phyloP scores from a whole-genome alignment of 2,797 vertebrate genomes.

The Gymnothorax reevesii region DNA sequence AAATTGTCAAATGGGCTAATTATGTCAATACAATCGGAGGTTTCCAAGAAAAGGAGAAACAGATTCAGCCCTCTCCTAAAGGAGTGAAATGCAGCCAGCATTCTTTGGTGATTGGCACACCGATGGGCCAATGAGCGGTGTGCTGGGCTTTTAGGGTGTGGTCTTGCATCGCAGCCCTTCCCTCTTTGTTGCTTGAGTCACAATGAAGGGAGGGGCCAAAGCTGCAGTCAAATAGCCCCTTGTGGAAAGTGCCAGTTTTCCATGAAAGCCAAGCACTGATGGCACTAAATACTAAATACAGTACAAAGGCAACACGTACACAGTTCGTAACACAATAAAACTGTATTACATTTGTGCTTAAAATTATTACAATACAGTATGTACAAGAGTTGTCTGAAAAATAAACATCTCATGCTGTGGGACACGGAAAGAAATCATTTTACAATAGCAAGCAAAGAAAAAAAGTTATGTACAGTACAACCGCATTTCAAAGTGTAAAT shows the following conservation, averaged over 20 bases:
- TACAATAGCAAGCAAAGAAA: conserved; percentile 75
- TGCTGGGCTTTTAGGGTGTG: not conserved
- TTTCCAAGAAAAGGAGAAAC: too few relatives aligned
- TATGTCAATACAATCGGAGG: too few relatives aligned
- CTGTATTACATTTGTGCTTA: conserved; percentile 99
- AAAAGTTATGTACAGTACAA: conserved; percentile 81
- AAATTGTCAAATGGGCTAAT: too few relatives aligned
- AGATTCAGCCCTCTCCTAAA: too few relatives aligned
- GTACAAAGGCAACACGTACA: conserved; percentile 75
- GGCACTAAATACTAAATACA: conserved; percentile 82
- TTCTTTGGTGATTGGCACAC: not conserved
- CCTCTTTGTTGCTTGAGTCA: conserved; percentile 16
- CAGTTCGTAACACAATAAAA: conserved; percentile 96
- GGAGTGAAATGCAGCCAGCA: too few relatives aligned
- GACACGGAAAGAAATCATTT: conserved; percentile 81
- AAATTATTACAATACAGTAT: conserved; percentile 97
- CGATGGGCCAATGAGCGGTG: not conserved
- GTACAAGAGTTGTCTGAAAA: conserved; percentile 90
- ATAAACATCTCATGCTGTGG: conserved; percentile 97
- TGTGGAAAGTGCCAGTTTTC: conserved; percentile 79
- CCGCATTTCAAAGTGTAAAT: conserved; percentile 64
- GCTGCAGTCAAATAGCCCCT: conserved; percentile 79
- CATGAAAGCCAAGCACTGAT: conserved; percentile 78
- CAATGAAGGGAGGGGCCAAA: conserved; percentile 37
- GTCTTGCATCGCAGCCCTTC: not conserved